Evolutionary conservation across 2,797 vertebrate species (phyloP), one percentile per base, ranked within the genome.

Genomic region (Garrulus glandarius): DNA sequence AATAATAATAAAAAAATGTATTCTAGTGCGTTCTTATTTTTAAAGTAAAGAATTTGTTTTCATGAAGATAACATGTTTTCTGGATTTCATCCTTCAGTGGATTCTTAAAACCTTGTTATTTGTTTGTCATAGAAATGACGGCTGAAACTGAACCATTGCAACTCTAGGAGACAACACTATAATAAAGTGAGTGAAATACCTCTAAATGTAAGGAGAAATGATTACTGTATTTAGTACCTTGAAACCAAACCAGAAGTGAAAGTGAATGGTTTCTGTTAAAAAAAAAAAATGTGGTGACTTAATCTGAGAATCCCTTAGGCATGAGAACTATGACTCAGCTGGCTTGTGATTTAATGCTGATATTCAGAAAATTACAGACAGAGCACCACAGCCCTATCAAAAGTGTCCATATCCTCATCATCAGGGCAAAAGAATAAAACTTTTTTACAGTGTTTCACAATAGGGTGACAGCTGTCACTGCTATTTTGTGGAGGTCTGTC

Each of bases 371-470:
- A 96, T 87, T 95, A 91, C 68, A 95, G 91, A 59, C 67, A 91
- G 75, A 94, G 89, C 94, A 97, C 56, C 77, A 67, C 68, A 97
- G 34, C 77, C 84, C 68, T 49, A 84, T 96, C 87, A 96, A 94
- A 96, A 92, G 70, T 94, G 84, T 93, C 91, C 95, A 84, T 71
- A 95, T 96, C 74, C 87, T 95, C 87, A 95, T 60, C 88, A 95
- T 55, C 87, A 94, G 93, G 82, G 68, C 41, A 87, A 93, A 97
- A 97, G 94, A 94, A 96, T 80, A 94, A 96, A 97, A 97, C 85
- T 93, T 97, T 97, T 97, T 85, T 77, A 90, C 69, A 95, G 63
- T 79, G 59, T 57, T 95, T 96, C 83, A 84, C 89, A 87, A 80
- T 76, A 78, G 69, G 84, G 47, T 97, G 96, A 95, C 95, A 97